Evolutionary conservation across 1,140 invertebrate genomes (phyloP).

Genomic region (Philotrypesis tridentata): DNA sequence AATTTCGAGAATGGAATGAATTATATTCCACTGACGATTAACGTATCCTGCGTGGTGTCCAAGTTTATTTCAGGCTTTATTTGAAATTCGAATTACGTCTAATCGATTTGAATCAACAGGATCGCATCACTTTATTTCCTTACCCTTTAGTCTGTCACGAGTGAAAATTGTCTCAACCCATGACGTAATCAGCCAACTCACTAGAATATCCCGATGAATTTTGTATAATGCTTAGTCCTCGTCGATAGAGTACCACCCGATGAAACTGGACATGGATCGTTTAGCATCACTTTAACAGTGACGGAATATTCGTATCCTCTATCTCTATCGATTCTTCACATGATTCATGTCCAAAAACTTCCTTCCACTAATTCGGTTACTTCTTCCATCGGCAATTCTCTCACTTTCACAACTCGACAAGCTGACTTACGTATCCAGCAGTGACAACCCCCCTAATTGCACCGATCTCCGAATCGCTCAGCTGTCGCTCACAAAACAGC

Average conservation of each 20-base stretch:
- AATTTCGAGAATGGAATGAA: not conserved
- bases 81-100: not conserved
- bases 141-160: not conserved
- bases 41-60: not conserved
- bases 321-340: not conserved
- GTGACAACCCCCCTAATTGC: not conserved
- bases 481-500: not conserved
- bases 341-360: too few relatives aligned
- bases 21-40: not conserved
- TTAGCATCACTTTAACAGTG: not conserved
- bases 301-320: not conserved
- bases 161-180: slow-evolving; percentile 4
- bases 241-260: too few relatives aligned
- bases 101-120: not conserved
- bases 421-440: too few relatives aligned
- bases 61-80: not conserved
- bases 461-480: not conserved
- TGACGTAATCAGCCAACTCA: not conserved
- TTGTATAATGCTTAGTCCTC: not conserved
- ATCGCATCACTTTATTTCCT: not conserved
- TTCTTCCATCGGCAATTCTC: not conserved
- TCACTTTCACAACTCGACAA: not conserved
- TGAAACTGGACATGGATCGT: too few relatives aligned
- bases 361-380: not conserved
- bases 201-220: not conserved